Conservation (phyloP, 2,797 vertebrate genomes). For the Tarsius wallacei region DNA sequence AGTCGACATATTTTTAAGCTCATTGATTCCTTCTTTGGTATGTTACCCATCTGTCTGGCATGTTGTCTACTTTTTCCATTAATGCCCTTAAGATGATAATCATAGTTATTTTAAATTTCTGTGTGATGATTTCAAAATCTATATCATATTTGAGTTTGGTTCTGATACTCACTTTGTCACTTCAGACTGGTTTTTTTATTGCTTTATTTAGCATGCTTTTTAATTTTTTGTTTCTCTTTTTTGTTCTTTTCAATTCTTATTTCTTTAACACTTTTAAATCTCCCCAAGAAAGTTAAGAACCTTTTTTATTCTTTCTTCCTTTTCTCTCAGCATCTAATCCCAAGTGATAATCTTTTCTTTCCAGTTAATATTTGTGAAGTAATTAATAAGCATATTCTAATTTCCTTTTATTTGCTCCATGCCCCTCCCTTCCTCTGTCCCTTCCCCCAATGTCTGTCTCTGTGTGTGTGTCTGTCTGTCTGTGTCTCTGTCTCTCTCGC, state of each 20-base stretch:
- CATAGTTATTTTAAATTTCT: slow-evolving; percentile 25
- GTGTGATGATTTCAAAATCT: background rate
- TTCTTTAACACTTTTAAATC: background rate
- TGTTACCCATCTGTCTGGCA: background rate
- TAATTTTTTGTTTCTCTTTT: background rate
- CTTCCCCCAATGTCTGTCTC: background rate
- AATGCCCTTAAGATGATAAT: slow-evolving; percentile 22
- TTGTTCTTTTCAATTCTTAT: background rate
- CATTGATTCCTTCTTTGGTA: background rate
- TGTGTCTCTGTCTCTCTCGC: background rate
- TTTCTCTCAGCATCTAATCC: background rate
- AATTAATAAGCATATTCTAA: background rate
- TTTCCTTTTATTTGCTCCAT: background rate
- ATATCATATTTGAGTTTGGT: background rate
- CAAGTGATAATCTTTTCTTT: slow-evolving; percentile 2
- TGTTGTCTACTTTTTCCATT: slow-evolving; percentile 17
- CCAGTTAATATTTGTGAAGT: background rate
- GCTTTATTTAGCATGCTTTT: background rate
- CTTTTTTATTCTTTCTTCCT: background rate
- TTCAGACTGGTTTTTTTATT: background rate
- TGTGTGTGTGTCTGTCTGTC: background rate
- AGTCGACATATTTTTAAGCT: background rate
- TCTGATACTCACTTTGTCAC: background rate
- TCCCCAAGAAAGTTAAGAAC: background rate
- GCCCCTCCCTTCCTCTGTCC: background rate